Conservation (phyloP, 2,888 invertebrate genomes). For the Pelosia muscerda region DNA sequence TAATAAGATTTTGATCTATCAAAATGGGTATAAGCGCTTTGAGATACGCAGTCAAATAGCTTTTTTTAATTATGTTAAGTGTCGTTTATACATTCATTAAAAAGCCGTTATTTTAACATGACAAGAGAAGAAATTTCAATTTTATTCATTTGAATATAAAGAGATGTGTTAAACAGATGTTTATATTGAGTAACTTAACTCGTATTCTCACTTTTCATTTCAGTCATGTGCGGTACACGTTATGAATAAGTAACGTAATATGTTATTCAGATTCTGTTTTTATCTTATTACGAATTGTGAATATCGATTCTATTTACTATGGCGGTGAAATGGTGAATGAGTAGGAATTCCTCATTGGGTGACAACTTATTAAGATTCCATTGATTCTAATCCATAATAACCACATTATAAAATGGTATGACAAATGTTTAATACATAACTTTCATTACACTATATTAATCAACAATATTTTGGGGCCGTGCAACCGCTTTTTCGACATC, state of each 20-base stretch:
- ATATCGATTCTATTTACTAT: not conserved
- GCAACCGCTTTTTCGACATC: not conserved
- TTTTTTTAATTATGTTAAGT: not conserved
- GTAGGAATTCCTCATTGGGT: not conserved
- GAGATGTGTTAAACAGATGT: conserved; percentile 48
- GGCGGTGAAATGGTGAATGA: not conserved
- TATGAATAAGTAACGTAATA: conserved; percentile 40
- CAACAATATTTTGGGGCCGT: not conserved
- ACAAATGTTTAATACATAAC: not conserved
- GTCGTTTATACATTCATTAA: not conserved
- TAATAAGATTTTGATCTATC: too few relatives aligned
- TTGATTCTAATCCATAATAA: not conserved
- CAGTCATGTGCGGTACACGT: conserved; percentile 27
- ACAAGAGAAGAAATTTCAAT: not conserved
- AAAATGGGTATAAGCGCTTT: too few relatives aligned
- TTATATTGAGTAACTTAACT: conserved; percentile 28
- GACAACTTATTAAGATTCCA: not conserved
- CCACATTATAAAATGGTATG: not conserved
- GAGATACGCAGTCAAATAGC: not conserved
- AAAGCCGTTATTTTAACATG: not conserved
- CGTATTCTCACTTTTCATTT: conserved; percentile 31
- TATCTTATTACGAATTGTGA: conserved; percentile 1
- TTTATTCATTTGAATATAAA: conserved; percentile 26
- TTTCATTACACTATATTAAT: not conserved
- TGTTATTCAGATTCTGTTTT: conserved; percentile 24